Base-by-base conservation (phyloP, 1,140 invertebrate genomes). In the Drosophila sp. region DNA sequence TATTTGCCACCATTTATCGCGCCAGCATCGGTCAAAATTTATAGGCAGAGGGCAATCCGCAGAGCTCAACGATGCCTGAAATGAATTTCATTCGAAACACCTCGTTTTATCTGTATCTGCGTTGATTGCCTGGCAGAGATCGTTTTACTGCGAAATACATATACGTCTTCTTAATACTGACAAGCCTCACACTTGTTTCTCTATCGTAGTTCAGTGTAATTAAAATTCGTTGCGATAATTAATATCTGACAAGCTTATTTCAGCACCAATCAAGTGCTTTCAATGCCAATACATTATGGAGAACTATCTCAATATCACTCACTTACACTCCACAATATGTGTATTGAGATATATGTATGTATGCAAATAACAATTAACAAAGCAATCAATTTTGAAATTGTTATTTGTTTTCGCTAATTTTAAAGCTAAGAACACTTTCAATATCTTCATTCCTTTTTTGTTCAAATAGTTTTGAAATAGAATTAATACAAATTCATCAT, bases 171-270 rank as follows among this genome's bases (percentile, higher is more conserved):
- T 36, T 32, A 6, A 36, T 40, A 11, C 21, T 21, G 51, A 66
- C 63, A 66, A 66, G 51, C 53, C 27, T 13, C 45, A 38, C 41
- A 66, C 41, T 67, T 61, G 66, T 48, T 25, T 53, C 46, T 65
- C 46, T 80, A 72, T 81, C 58, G 59, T 29, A 51, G 29, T 58
- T 43, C 62, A 65, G 58, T 46, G 71, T 81, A 87, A 87, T 86
- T 76, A 72, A 82, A 86, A 86, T 86, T 87, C 72, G 82, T 86
- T 87, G 56, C 82, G 83, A 87, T 87, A 78, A 86, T 86, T 86
- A 87, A 87, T 82, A 87, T 76, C 86, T 69, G 82, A 87, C 81
- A 86, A 70, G 75, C 83, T 62, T 79, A 79, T 76, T 81, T 81
- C 70, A 78, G 71, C 80, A 87, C 59, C 67, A 86, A 78, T 76